Evolutionary conservation across 2,888 invertebrate genomes (phyloP).

Genomic region (Agrotis puta): DNA sequence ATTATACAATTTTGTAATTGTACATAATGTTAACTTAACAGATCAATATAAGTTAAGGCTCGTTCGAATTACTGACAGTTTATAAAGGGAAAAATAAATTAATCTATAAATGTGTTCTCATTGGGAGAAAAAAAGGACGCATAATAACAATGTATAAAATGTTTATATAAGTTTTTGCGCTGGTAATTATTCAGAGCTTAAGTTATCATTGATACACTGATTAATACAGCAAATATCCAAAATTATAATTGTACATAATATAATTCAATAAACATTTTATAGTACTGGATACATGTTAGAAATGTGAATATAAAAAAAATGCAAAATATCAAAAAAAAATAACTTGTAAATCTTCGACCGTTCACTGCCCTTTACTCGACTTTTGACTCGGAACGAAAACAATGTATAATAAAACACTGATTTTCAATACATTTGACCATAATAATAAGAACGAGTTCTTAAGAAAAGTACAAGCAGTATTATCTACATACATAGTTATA

Average conservation of each 20-base stretch:
- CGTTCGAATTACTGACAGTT: conserved; percentile 20
- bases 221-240: conserved; percentile 16
- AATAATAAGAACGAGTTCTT: conserved; percentile 21
- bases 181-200: conserved; percentile 2
- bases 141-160: not conserved
- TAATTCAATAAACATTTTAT: conserved; percentile 24
- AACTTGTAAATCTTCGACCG: conserved; percentile 16
- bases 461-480: conserved; percentile 52
- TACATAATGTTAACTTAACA: conserved; percentile 32
- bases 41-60: conserved; percentile 15
- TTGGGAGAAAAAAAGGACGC: not conserved
- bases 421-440: conserved; percentile 44
- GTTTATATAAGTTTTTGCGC: not conserved
- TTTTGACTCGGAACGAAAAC: conserved; percentile 48
- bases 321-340: not conserved
- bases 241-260: conserved; percentile 25
- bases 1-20: conserved; percentile 66
- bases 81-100: not conserved
- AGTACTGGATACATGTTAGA: conserved; percentile 26
- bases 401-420: conserved; percentile 54
- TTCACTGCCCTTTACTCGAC: conserved; percentile 60
- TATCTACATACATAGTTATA: conserved; percentile 35
- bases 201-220: not conserved
- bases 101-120: no score
- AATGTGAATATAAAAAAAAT: conserved; percentile 1